These are phyloP conservation scores for Leptoteleia sp. DNA, from an alignment of 1,140 invertebrate genomes.

Conservation along the genomic window DNA sequence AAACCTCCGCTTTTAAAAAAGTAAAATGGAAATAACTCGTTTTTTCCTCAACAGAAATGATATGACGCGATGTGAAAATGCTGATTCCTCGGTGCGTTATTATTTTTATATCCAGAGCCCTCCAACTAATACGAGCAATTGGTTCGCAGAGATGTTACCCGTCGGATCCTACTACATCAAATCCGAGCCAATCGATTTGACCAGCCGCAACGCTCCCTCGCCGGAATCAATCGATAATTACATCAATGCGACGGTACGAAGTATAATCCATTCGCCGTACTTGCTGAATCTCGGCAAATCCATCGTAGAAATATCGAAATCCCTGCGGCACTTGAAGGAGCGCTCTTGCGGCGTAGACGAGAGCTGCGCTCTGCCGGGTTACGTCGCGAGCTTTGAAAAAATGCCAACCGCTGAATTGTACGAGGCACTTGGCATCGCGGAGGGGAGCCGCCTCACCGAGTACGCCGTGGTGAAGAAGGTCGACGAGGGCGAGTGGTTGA, in stretches of 20 bases:
- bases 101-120: too few relatives aligned
- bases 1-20: too few relatives aligned
- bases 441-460: slow-evolving; percentile 66
- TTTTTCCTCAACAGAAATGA: too few relatives aligned
- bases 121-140: too few relatives aligned
- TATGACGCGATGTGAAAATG: too few relatives aligned
- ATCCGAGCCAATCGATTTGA: slow-evolving; percentile 31
- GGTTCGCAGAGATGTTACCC: slow-evolving; percentile 71
- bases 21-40: too few relatives aligned
- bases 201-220: neutral
- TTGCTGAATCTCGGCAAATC: slow-evolving; percentile 73
- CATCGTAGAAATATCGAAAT: slow-evolving; percentile 67
- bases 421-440: slow-evolving; percentile 67
- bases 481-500: slow-evolving; percentile 44
- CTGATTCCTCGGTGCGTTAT: too few relatives aligned
- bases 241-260: slow-evolving; percentile 40
- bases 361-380: slow-evolving; percentile 62
- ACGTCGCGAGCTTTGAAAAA: slow-evolving; percentile 39
- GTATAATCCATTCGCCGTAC: slow-evolving; percentile 71
- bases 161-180: slow-evolving; percentile 69
- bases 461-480: slow-evolving; percentile 63
- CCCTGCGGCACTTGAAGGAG: slow-evolving; percentile 58
- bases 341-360: slow-evolving; percentile 57
- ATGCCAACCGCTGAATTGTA: slow-evolving; percentile 70
- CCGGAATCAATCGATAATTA: slow-evolving; percentile 44